These are phyloP conservation scores for Ormyrus rosae DNA, from an alignment of 2,888 invertebrate genomes.

Conservation along the genomic window DNA sequence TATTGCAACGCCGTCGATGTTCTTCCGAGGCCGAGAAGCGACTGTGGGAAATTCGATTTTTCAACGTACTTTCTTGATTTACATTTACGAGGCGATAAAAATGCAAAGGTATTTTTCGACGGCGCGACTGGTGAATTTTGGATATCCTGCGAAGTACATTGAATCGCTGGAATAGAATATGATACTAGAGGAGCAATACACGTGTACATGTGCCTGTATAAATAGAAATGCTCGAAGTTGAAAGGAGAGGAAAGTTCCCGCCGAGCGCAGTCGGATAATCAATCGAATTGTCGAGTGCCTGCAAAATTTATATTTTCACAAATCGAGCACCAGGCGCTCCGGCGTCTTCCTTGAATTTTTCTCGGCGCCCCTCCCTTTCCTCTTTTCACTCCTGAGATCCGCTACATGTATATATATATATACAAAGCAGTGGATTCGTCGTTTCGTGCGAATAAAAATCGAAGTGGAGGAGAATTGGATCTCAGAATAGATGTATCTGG, in stretches of 20 bases:
- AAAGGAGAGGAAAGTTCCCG: too few species aligned
- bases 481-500: conserved; percentile 47
- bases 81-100: too few species aligned
- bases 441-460: conserved; percentile 41
- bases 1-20: too few species aligned
- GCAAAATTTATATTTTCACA: conserved; percentile 46
- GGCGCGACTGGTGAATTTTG: too few species aligned
- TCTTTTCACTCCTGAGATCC: not conserved
- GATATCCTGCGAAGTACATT: too few species aligned
- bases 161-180: too few species aligned
- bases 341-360: conserved; percentile 9
- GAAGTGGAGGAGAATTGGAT: conserved; percentile 46
- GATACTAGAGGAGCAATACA: too few species aligned
- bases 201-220: conserved; percentile 2
- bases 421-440: not conserved
- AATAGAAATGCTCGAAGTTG: conserved; percentile 7
- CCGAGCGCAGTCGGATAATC: conserved; percentile 20
- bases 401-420: too few species aligned
- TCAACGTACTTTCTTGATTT: too few species aligned
- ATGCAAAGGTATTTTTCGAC: too few species aligned
- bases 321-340: conserved; percentile 24
- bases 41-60: too few species aligned
- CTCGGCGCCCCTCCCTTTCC: not conserved
- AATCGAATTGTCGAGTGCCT: conserved; percentile 37
- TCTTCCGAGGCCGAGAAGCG: too few species aligned